A percentile compares a stretch with the other conserved stretches of the same genome.
Evolutionary conservation across 1,140 invertebrate species (phyloP).

Genomic region (Mercenaria mercenaria): DNA sequence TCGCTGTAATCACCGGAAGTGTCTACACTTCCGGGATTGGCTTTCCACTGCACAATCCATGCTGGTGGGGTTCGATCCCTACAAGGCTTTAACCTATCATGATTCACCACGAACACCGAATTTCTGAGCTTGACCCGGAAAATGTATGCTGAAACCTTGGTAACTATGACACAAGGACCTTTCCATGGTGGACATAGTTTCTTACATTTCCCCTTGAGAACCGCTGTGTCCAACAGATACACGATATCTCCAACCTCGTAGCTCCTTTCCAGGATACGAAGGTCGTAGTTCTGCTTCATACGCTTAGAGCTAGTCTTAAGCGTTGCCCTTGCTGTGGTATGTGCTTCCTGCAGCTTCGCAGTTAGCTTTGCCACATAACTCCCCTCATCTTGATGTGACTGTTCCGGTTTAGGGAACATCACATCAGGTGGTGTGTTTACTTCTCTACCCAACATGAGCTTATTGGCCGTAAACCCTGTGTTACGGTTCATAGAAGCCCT

Average conservation of each 20-base stretch:
- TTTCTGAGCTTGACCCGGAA: not conserved
- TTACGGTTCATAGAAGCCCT: slow-evolving; percentile 4
- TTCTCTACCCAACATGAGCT: slow-evolving; percentile 4
- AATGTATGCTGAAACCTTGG: not conserved
- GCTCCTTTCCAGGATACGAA: not conserved
- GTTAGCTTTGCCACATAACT: not conserved
- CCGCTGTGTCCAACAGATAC: slow-evolving; percentile 17
- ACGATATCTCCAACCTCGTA: not conserved
- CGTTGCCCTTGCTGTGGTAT: not conserved
- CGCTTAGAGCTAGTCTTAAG: not conserved
- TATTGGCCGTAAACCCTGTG: slow-evolving; percentile 2
- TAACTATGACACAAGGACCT: not conserved
- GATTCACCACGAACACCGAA: not conserved
- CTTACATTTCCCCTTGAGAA: not conserved
- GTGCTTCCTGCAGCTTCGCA: not conserved
- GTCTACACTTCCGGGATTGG: not conserved
- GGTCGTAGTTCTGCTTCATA: slow-evolving; percentile 8
- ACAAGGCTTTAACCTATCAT: slow-evolving; percentile 17
- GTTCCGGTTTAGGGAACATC: not conserved
- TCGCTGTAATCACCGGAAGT: not conserved
- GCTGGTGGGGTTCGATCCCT: not conserved
- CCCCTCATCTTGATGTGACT: not conserved
- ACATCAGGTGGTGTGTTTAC: not conserved
- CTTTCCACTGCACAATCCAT: not conserved
- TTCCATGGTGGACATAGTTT: slow-evolving; percentile 13